These are phyloP conservation scores for Eudemis profundana DNA, from an alignment of 2,888 invertebrate species.

Conservation along the genomic window DNA sequence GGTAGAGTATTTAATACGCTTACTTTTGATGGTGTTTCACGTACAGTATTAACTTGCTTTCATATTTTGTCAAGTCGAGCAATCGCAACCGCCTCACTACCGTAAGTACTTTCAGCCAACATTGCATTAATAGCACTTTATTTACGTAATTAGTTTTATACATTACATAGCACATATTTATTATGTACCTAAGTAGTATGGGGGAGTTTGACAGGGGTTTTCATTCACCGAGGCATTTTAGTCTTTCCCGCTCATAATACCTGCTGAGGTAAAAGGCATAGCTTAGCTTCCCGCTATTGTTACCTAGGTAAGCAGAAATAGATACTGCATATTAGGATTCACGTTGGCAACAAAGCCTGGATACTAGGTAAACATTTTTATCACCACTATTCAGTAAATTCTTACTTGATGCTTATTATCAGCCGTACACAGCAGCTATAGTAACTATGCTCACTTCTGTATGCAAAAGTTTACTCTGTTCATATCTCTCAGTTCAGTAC, in stretches of 20 bases:
- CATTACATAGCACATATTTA: background rate
- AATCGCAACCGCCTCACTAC: slow-evolving; percentile 3
- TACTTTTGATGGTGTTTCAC: slow-evolving; percentile 38
- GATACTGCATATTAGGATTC: slow-evolving; percentile 28
- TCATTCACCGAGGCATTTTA: slow-evolving; percentile 7
- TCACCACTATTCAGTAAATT: slow-evolving; percentile 3
- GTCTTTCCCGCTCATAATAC: slow-evolving; percentile 5
- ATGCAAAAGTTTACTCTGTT: background rate
- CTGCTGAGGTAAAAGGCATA: slow-evolving; percentile 47
- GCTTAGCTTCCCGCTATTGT: slow-evolving; percentile 62
- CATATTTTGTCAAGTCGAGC: slow-evolving; percentile 47
- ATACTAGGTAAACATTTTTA: slow-evolving; percentile 5
- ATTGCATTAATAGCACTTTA: slow-evolving; percentile 23
- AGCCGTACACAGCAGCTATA: slow-evolving; percentile 33
- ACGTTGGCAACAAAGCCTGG: slow-evolving; percentile 3
- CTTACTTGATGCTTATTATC: slow-evolving; percentile 22
- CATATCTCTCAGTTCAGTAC: background rate
- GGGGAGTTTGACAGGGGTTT: background rate
- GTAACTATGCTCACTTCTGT: slow-evolving; percentile 22
- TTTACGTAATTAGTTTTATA: background rate
- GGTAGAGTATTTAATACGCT: slow-evolving; percentile 48
- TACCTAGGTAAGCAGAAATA: slow-evolving; percentile 44
- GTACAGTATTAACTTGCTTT: slow-evolving; percentile 54
- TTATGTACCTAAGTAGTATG: background rate
- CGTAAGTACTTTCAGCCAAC: slow-evolving; percentile 30